Percentiles rank a stretch among this genome's conserved stretches.
These are phyloP conservation scores for Aratinga solstitialis DNA, from an alignment of 2,797 vertebrate species.

Conservation along the genomic window DNA sequence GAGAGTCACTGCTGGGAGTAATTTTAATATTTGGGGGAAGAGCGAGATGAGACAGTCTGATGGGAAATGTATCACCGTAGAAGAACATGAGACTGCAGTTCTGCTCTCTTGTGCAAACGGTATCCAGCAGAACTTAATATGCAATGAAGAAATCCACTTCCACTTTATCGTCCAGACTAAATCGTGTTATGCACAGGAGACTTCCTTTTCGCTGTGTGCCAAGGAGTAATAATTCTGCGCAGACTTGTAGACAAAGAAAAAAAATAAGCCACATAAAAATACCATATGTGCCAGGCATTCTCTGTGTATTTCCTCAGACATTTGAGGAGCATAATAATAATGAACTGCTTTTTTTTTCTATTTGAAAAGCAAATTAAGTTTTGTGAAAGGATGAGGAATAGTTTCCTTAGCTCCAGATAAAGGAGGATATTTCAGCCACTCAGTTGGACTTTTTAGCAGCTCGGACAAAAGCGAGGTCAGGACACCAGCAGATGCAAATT, in stretches of 20 bases:
- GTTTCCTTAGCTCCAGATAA: conserved; percentile 17
- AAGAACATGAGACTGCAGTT: conserved; percentile 33
- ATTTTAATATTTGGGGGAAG: conserved; percentile 11
- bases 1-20: background rate
- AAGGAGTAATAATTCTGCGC: conserved; percentile 58
- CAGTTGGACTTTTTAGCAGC: background rate
- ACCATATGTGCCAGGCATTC: conserved; percentile 40
- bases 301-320: conserved; percentile 34
- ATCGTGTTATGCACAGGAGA: conserved; percentile 64
- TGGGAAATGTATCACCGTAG: background rate
- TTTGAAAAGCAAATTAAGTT: conserved; percentile 48
- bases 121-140: conserved; percentile 60
- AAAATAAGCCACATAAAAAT: conserved; percentile 50
- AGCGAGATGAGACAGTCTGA: conserved; percentile 21
- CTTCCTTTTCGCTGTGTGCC: conserved; percentile 41
- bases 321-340: conserved; percentile 3
- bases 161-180: conserved; percentile 57
- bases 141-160: conserved; percentile 52
- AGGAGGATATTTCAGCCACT: conserved; percentile 1
- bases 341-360: background rate
- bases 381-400: background rate
- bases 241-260: conserved; percentile 27
- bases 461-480: conserved; percentile 44
- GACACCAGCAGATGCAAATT: conserved; percentile 49
- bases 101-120: conserved; percentile 34